These are phyloP conservation scores for Macaria liturata DNA, from an alignment of 2,888 invertebrate species.

Conservation along the genomic window DNA sequence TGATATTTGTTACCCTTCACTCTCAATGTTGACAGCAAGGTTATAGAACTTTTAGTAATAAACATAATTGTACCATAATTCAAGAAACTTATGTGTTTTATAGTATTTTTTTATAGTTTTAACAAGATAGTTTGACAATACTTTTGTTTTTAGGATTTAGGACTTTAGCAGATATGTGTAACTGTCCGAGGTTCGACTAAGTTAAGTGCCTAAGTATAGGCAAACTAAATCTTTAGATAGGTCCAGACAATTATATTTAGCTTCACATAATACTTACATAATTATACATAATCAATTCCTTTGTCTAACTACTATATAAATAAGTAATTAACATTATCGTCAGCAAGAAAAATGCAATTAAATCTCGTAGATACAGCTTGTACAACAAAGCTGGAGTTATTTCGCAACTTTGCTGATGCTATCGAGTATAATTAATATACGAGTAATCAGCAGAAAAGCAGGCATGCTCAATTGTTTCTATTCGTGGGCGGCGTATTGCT, in stretches of 20 bases:
- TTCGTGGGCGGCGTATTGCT: not conserved
- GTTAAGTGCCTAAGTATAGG: no score
- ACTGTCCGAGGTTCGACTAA: no score
- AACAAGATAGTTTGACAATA: no score
- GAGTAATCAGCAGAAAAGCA: slow-evolving; percentile 1
- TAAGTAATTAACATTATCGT: not conserved
- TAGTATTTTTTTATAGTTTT: not conserved
- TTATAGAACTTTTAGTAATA: slow-evolving; percentile 18
- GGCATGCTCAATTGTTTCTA: slow-evolving; percentile 8
- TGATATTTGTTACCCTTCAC: slow-evolving; percentile 28
- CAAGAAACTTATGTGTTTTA: not conserved
- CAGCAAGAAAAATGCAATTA: slow-evolving; percentile 25
- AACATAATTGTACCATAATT: slow-evolving; percentile 5
- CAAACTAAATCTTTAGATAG: no score
- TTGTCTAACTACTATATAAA: no score
- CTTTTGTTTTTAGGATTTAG: no score
- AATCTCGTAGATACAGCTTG: slow-evolving; percentile 21
- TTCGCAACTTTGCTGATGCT: slow-evolving; percentile 27
- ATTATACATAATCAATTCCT: no score
- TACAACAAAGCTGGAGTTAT: slow-evolving; percentile 26
- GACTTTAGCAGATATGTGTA: no score
- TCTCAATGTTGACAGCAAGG: slow-evolving; percentile 28
- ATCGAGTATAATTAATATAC: slow-evolving; percentile 24
- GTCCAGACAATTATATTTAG: no score
- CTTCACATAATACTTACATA: no score